Evolutionary conservation across 2,113 vertebrate species (phyloP).

Genomic region (Ochotona curzoniae): DNA sequence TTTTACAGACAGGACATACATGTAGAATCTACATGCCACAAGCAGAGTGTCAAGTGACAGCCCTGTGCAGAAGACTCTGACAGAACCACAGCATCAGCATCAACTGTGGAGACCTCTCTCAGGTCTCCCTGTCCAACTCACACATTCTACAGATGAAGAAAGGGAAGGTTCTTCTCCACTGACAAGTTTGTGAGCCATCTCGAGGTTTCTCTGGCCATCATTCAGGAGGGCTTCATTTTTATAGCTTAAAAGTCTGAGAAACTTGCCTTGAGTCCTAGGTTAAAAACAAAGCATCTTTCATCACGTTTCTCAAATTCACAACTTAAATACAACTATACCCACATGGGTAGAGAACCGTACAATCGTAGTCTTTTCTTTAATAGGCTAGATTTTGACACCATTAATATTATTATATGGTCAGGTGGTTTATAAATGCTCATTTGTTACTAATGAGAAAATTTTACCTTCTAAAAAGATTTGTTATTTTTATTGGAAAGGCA

Average conservation of each 20-base stretch:
- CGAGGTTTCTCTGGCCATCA: background rate
- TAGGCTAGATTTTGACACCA: background rate
- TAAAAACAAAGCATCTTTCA: slow-evolving; percentile 39
- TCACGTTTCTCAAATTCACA: background rate
- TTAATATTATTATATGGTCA: background rate
- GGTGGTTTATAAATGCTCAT: background rate
- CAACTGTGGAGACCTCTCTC: background rate
- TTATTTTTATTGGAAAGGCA: too few relatives aligned
- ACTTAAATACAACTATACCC: background rate
- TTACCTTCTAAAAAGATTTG: background rate
- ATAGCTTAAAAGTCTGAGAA: background rate
- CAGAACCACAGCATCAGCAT: background rate
- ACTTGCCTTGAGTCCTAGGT: slow-evolving; percentile 33
- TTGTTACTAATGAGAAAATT: background rate
- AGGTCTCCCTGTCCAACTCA: background rate
- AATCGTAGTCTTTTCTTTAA: slow-evolving; percentile 14
- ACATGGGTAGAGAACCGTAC: background rate
- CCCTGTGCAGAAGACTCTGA: background rate
- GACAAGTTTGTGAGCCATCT: background rate
- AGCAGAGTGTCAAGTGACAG: background rate
- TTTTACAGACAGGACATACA: background rate
- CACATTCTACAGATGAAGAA: background rate
- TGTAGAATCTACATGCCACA: background rate
- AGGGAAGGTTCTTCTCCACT: background rate
- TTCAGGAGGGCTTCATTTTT: background rate